Base-by-base conservation (phyloP, 1,140 invertebrate species). In the Sinella curviseta region DNA sequence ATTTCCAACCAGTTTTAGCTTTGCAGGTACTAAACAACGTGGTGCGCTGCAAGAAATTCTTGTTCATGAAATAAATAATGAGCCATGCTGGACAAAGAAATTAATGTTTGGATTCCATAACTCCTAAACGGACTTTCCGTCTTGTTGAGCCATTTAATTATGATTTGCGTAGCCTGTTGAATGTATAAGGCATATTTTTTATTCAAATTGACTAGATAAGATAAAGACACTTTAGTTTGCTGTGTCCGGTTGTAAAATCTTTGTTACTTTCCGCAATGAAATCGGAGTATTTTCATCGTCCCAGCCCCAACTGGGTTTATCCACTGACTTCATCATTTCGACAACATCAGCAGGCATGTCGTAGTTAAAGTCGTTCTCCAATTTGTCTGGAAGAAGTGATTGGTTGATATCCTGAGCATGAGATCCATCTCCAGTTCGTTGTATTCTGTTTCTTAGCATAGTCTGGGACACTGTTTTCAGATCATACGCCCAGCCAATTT, bases 401-500 rank as follows among this genome's bases (percentile, higher is more conserved):
- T 26, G 3, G 20, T 34, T 35, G 20, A 12, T 20, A 48, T 48
- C 39, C 54, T 82, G 8, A 4, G 14, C 12, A n/a, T 48, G 39
- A 48, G 8, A 12, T 12, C 39, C 39, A 82, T 93, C 91, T 0
- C 92, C 92, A 16, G 91, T 92, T 82, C 91, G 87, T 4, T 85
- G 81, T 0, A 88, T 88, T 17, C 91, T 84, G 83, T 89, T 90
- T 73, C 89, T 85, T 0, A 92, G 85, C 85, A 91, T 88, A 0
- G 90, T 88, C 0, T 86, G 76, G 0, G 90, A 88, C 0, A 92
- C 92, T 1, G 87, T 91, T 84, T 93, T 93, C 55, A 92, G 84
- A 82, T 94, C 93, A 81, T 93, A 93, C 0, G 92, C 93, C 88
- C 89, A 90, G 26, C 94, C 95, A 35, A 95, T 87, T 81, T 87